phyloP scores from a whole-genome alignment of 2,113 vertebrate species.

The Athene noctua region DNA sequence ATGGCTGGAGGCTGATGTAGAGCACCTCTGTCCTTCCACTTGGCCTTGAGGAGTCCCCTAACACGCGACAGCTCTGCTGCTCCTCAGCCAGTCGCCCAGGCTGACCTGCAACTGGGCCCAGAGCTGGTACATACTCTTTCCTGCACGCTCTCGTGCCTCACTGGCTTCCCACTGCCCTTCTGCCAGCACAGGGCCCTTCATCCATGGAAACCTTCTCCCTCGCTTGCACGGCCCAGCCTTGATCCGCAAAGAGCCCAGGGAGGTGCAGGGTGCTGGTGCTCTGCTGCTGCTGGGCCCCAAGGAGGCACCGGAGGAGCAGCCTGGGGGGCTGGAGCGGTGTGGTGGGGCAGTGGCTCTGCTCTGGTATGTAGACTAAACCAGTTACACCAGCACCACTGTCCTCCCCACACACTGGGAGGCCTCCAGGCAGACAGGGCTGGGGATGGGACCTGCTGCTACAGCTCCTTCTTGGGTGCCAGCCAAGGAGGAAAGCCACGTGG shows the following conservation, averaged over 20 bases:
- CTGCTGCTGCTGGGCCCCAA: not conserved
- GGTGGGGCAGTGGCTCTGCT: not conserved
- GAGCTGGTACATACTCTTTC: rapidly evolving
- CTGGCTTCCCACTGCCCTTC: not conserved
- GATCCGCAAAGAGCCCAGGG: rapidly evolving
- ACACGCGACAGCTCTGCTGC: rapidly evolving
- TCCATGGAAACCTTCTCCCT: not conserved
- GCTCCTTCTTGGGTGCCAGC: not conserved
- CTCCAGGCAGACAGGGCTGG: not conserved
- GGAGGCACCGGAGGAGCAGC: not conserved
- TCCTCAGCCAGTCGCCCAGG: rapidly evolving
- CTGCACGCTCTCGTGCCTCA: rapidly evolving
- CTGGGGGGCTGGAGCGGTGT: not conserved
- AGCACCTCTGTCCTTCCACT: not conserved
- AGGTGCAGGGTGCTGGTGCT: rapidly evolving
- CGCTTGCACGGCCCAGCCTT: rapidly evolving
- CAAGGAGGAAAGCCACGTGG: not conserved
- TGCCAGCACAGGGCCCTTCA: not conserved
- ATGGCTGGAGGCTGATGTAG: not conserved
- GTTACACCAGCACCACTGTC: not conserved
- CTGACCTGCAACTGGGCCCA: not conserved
- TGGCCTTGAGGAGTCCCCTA: not conserved
- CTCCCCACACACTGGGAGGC: not conserved
- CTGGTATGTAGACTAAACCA: conserved; percentile 16
- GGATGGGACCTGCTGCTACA: not conserved